Evolutionary conservation across 1,140 invertebrate species (phyloP), one percentile per base, ranked within the genome.

Genomic region (Bactericera cockerelli): DNA sequence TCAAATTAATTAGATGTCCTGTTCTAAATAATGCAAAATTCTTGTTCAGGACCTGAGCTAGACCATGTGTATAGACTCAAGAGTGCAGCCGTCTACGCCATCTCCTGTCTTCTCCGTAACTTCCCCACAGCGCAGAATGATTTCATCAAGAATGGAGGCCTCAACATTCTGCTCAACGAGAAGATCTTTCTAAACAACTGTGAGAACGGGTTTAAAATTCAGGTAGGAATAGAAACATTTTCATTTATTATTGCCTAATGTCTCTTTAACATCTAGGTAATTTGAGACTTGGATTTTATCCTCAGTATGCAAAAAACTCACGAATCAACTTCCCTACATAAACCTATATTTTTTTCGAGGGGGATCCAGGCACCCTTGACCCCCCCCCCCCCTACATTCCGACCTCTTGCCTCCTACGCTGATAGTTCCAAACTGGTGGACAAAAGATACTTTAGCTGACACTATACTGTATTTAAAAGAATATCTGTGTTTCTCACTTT

Each of bases 41-140:
- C 3, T 21, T 55, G 42, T 60, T 57, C 60, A 19, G 65, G 65
- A 62, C 62, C 11, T 62, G 61, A 58, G 59, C 65, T 69, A 65
- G 74, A 72, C 25, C 75, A 75, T 64, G 28, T 49, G n/a, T 49
- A 49, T 49, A 4, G 22, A 49, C 22, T 49, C 8, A 49, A 49
- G 22, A 49, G 42, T 49, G 42, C 42, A 6, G 75, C 79, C 22
- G 66, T 88, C 1, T 86, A 76, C 69, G 83, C 84, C 1, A 61
- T 88, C 31, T 78, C 84, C 53, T 77, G 78, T 58, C 67, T 86
- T 24, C 65, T 86, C 26, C 70, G 85, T 56, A 75, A 81, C 38
- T 87, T 84, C 71, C 84, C 84, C 1, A 69, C 74, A 58, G 85
- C 83, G 1, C 86, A 87, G 70, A 75, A 77, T 61, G 73, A 76